Base-by-base conservation (phyloP, 2,113 vertebrate genomes). In the Hemibagrus wyckioides region DNA sequence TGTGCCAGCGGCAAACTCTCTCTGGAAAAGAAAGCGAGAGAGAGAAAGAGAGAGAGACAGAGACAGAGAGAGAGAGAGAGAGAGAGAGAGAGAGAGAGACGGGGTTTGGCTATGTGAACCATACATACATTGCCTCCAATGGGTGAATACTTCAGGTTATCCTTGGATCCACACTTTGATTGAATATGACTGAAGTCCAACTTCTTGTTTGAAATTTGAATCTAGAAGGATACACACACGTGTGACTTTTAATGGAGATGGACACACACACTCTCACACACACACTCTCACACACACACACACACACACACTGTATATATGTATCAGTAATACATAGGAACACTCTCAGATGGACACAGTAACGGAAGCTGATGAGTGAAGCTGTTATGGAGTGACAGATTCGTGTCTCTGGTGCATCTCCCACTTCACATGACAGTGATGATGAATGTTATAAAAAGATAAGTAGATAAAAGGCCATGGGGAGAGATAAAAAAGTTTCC, bases 151-250 rank as follows among this genome's bases (percentile, higher is more conserved):
- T 94, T 97, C 96, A 97, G 95, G 95, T 98, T 97, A 95, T 98
- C 97, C 96, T 96, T 97, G 95, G 97, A 97, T 94, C 96, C 96
- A 94, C 96, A 97, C 91, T 97, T 97, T 94, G 97, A 96, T 61
- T 96, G 94, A 92, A 96, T 90, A 92, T 95, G 96, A 88, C 94
- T 97, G 97, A 97, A 96, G 97, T 98, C 96, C 92, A 96, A 95
- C 96, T 96, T 98, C 97, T 96, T 96, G 96, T 95, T 97, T 97
- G 97, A 96, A 96, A 98, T 97, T 89, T 96, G 97, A 96, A 96
- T 97, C 97, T 99, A 97, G 94, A 97, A 96, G 91, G 92, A 95
- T 92, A 92, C 89, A 95, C 83, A 94, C 81, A 83, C 73, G 73
- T 89, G 87, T 67, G 80, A 65, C 57, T 80, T 93, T 92, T 89